phyloP scores from a whole-genome alignment of 2,888 invertebrate species.

The Pemphredon lugubris region DNA sequence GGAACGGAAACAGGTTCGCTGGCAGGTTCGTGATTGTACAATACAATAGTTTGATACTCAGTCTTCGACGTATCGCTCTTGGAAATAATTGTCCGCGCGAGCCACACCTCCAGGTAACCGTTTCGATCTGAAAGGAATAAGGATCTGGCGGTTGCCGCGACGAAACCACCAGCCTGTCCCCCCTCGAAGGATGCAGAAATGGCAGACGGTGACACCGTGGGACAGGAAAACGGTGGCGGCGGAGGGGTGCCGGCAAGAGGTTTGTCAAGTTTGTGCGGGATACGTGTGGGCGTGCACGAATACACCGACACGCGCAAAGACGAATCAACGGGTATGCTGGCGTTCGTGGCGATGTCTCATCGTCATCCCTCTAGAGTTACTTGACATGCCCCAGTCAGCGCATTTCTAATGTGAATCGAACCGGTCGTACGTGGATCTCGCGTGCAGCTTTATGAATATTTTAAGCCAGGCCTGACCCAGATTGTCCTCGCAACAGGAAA shows the following conservation, averaged over 20 bases:
- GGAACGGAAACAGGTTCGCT: no score
- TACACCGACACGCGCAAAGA: constrained; percentile 25
- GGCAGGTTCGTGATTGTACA: no score
- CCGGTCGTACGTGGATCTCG: constrained; percentile 71
- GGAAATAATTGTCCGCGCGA: no score
- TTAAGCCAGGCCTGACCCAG: constrained; percentile 78
- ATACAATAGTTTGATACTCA: no score
- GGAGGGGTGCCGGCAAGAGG: constrained; percentile 47
- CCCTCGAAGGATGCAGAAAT: constrained; percentile 32
- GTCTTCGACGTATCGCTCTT: no score
- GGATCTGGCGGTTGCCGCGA: constrained; percentile 26
- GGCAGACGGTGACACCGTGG: constrained; percentile 41
- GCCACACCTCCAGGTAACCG: no score
- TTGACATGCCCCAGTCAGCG: constrained; percentile 73
- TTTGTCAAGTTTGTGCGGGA: constrained; percentile 54
- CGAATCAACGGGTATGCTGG: constrained; percentile 34
- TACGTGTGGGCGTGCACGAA: constrained; percentile 44
- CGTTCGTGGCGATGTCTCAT: constrained; percentile 32
- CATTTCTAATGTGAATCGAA: constrained; percentile 77
- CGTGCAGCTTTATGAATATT: constrained; percentile 78
- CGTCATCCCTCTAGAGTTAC: constrained; percentile 67
- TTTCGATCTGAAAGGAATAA: no score
- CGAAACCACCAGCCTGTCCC: constrained; percentile 41
- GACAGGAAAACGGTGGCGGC: constrained; percentile 36
- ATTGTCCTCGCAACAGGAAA: constrained; percentile 75